Percentiles rank a stretch among this genome's conserved stretches.
These are phyloP conservation scores for Gryllus bimaculatus DNA, from an alignment of 1,140 invertebrate genomes.

Conservation along the genomic window DNA sequence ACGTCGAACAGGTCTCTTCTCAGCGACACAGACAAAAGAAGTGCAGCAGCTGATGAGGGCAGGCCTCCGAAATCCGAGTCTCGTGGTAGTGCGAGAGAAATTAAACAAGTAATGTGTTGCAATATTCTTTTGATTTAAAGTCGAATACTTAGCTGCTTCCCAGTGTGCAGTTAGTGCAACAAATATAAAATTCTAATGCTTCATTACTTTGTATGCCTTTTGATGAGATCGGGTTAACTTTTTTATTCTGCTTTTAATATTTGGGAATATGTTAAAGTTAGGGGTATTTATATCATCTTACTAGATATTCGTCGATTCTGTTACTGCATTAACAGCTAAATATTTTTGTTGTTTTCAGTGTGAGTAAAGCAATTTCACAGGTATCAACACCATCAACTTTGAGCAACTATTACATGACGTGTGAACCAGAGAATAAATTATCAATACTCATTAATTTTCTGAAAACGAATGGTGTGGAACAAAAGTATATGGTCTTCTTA, in stretches of 20 bases:
- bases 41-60: slow-evolving; percentile 84
- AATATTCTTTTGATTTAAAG: background rate
- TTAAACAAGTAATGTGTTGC: background rate
- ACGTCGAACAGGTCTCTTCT: slow-evolving; percentile 91
- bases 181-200: too few relatives aligned
- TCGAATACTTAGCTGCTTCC: too few relatives aligned
- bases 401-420: slow-evolving; percentile 77
- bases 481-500: slow-evolving; percentile 90
- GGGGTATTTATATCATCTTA: too few relatives aligned
- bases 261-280: too few relatives aligned
- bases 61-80: slow-evolving; percentile 87
- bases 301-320: too few relatives aligned
- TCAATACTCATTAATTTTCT: slow-evolving; percentile 65
- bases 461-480: slow-evolving; percentile 41
- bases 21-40: slow-evolving; percentile 96
- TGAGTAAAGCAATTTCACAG: background rate
- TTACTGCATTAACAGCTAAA: too few relatives aligned
- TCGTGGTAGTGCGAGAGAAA: slow-evolving; percentile 85
- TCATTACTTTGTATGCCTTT: too few relatives aligned
- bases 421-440: slow-evolving; percentile 67
- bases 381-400: slow-evolving; percentile 68
- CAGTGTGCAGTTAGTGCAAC: too few relatives aligned
- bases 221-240: too few relatives aligned
- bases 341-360: too few relatives aligned
- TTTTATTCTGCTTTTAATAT: too few relatives aligned